A percentile compares a stretch with the other conserved stretches of the same genome.
These are phyloP conservation scores for Pomatorhinus ruficollis DNA, from an alignment of 2,113 vertebrate genomes.

Conservation along the genomic window DNA sequence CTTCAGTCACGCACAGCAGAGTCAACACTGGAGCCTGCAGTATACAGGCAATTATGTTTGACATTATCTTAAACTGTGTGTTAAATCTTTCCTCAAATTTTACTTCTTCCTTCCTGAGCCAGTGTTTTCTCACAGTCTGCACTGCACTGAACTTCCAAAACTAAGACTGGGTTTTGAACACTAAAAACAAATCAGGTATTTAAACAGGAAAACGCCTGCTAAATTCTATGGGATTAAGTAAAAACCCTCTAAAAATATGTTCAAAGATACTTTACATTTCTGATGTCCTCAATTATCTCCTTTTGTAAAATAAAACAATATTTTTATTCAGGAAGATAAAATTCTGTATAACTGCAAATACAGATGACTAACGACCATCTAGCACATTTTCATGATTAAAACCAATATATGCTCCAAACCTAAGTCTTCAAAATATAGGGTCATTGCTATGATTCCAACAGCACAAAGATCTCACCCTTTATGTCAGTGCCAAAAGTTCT, in stretches of 20 bases:
- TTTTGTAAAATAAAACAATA: background rate
- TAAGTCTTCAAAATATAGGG: accelerated
- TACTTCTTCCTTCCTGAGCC: constrained; percentile 18
- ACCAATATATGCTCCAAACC: background rate
- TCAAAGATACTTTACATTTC: background rate
- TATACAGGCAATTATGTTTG: background rate
- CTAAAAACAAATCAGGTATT: background rate
- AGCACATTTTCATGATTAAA: background rate
- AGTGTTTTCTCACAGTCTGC: background rate
- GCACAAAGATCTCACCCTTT: background rate
- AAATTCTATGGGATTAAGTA: background rate
- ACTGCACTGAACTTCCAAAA: background rate
- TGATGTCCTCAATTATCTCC: background rate
- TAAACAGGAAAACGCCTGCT: background rate
- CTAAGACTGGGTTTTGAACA: background rate
- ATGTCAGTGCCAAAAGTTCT: background rate
- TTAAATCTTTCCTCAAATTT: constrained; percentile 28
- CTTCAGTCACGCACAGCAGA: background rate
- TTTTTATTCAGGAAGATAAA: background rate
- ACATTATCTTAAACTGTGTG: background rate
- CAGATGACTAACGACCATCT: background rate
- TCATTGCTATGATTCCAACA: background rate
- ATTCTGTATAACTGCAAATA: background rate
- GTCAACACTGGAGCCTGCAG: background rate
- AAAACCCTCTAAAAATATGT: background rate